These are phyloP conservation scores for Manduca sexta DNA, from an alignment of 1,140 invertebrate species.

Conservation along the genomic window DNA sequence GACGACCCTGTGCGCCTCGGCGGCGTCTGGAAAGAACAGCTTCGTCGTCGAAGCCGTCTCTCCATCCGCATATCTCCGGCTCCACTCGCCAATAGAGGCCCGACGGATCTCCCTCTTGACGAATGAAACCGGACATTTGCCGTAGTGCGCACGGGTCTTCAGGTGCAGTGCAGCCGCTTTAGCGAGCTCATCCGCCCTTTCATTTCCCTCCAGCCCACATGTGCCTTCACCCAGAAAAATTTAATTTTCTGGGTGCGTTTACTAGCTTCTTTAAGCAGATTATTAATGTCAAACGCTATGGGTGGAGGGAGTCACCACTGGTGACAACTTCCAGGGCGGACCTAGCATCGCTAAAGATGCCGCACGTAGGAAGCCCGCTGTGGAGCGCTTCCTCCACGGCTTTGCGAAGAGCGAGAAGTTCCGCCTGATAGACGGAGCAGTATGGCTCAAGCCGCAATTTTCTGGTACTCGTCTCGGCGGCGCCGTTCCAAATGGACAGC, in stretches of 20 bases:
- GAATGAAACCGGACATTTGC: background rate
- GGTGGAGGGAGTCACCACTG: too few species aligned
- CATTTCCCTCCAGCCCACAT: background rate
- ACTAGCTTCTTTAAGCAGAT: too few species aligned
- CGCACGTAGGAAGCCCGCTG: background rate
- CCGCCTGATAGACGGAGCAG: conserved; percentile 29
- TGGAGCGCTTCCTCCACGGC: background rate
- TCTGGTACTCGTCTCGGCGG: conserved; percentile 5
- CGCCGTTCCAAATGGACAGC: conserved; percentile 14
- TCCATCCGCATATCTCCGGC: background rate
- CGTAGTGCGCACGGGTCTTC: background rate
- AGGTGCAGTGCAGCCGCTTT: background rate
- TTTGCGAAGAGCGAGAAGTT: conserved; percentile 7
- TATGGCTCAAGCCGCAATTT: conserved; percentile 11
- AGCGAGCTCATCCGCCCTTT: background rate
- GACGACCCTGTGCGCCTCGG: background rate
- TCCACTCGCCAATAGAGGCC: background rate
- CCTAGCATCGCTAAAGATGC: conserved; percentile 20
- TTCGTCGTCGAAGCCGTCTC: background rate
- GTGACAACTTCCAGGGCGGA: conserved; percentile 14
- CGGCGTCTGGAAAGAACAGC: background rate
- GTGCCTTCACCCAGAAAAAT: background rate
- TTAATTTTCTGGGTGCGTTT: background rate
- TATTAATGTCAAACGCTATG: too few species aligned
- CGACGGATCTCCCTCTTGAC: background rate